phyloP scores from a whole-genome alignment of 2,888 invertebrate species.

The Polyommatus icarus region DNA sequence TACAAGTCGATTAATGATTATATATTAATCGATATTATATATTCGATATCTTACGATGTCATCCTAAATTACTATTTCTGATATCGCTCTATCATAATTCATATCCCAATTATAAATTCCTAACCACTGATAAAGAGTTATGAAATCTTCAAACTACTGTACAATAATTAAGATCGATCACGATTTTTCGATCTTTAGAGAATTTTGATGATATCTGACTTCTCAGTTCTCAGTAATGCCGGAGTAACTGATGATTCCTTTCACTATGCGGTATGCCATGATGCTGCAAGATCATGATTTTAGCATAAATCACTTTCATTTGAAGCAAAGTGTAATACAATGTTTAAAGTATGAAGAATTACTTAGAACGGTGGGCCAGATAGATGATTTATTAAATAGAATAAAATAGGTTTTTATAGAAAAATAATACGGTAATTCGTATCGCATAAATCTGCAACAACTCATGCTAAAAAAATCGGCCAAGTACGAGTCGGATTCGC shows the following conservation, averaged over 20 bases:
- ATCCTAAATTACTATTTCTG: too few species aligned
- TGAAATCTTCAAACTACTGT: not conserved
- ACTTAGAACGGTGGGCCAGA: not conserved
- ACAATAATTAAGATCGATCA: not conserved
- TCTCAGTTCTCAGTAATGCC: not conserved
- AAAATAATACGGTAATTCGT: too few species aligned
- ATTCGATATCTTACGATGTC: too few species aligned
- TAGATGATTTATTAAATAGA: too few species aligned
- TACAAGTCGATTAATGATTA: too few species aligned
- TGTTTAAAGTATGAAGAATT: not conserved
- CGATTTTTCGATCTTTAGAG: not conserved
- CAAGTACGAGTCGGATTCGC: too few species aligned
- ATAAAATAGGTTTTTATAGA: too few species aligned
- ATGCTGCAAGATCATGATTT: not conserved
- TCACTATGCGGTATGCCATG: not conserved
- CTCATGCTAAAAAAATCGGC: too few species aligned
- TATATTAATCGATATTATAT: too few species aligned
- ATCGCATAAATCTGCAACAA: too few species aligned
- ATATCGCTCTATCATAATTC: too few species aligned
- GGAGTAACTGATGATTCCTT: not conserved
- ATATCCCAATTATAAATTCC: not conserved
- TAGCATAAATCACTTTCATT: not conserved
- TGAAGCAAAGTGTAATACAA: not conserved
- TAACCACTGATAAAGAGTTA: not conserved
- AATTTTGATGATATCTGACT: not conserved